Evolutionary conservation across 2,113 vertebrate genomes (phyloP), one percentile per base, ranked within the genome.

Genomic region (Hyaena hyaena): DNA sequence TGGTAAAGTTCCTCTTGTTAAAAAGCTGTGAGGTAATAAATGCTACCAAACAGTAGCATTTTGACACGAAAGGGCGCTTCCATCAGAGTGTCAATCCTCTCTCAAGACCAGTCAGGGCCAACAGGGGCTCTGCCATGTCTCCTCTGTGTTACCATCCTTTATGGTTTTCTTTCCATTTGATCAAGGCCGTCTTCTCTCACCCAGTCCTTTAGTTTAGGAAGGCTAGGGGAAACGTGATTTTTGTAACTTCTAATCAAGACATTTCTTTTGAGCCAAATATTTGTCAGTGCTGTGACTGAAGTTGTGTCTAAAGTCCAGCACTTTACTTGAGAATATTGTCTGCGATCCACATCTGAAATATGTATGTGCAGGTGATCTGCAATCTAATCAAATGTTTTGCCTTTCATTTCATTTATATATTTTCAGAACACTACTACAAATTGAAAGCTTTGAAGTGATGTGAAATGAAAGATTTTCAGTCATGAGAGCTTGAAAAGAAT

Each of bases 1-100:
- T 95, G 71, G 97, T 98, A 98, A 97, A 98, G 97, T 98, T 96
- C 97, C 86, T 97, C 95, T 84, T 85, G 88, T 98, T 98, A 96
- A 97, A 98, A 98, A 97, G 81, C 91, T 95, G 88, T 85, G 95
- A 96, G 95, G 88, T 96, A 89, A 93, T 98, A 98, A 98, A 97
- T 90, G 96, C 98, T 96, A 97, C 63, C 4, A 35, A 97, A 98
- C 97, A 98, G 97, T 97, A 73, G 55, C 79, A 98, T 98, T 97
- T 85, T 79, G 31, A n/a, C 95, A 96, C 96, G 96, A 98, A 98
- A 98, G 92, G 61, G 31, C 61, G 93, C 94, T 96, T 98, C 96
- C 96, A 81, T 97, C 93, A 88, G 90, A 97, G 48, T 45, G 98
- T 97, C 94, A 97, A 15, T 83, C 97, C 96, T 97, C 69, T 91